Conservation (phyloP, 2,888 invertebrate species). For the Aelia acuminata region DNA sequence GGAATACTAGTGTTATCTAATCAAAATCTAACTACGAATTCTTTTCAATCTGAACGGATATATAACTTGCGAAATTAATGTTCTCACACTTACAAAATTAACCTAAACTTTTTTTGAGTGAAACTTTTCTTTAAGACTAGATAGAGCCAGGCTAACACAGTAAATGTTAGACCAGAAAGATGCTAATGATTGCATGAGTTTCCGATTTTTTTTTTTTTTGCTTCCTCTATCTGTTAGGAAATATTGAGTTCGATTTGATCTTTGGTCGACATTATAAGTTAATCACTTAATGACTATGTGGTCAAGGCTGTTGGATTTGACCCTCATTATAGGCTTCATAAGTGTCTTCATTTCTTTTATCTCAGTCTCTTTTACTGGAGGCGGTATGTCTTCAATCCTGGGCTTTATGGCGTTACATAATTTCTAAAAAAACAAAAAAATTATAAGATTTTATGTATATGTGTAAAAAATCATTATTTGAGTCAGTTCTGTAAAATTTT, state of each 20-base stretch:
- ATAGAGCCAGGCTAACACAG: conserved; percentile 39
- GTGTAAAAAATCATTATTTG: too few species aligned
- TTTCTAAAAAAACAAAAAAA: conserved; percentile 76
- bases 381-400: conserved; percentile 72
- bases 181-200: neutral
- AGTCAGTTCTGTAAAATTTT: too few species aligned
- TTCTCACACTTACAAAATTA: neutral
- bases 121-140: conserved; percentile 41
- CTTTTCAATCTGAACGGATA: neutral
- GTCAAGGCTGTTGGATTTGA: conserved; percentile 63
- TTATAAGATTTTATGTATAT: too few species aligned
- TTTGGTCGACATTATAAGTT: neutral
- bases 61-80: neutral
- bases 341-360: conserved; percentile 62
- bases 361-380: conserved; percentile 59
- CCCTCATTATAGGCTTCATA: conserved; percentile 57
- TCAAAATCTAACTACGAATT: conserved; percentile 10
- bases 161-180: conserved; percentile 38
- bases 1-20: neutral
- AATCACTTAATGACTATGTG: conserved; percentile 59
- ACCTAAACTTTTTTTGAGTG: conserved; percentile 32
- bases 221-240: neutral
- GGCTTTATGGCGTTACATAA: conserved; percentile 82
- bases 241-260: conserved; percentile 27
- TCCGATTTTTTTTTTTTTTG: neutral